phyloP scores from a whole-genome alignment of 2,888 invertebrate species.

The Muschampia plurimacula region DNA sequence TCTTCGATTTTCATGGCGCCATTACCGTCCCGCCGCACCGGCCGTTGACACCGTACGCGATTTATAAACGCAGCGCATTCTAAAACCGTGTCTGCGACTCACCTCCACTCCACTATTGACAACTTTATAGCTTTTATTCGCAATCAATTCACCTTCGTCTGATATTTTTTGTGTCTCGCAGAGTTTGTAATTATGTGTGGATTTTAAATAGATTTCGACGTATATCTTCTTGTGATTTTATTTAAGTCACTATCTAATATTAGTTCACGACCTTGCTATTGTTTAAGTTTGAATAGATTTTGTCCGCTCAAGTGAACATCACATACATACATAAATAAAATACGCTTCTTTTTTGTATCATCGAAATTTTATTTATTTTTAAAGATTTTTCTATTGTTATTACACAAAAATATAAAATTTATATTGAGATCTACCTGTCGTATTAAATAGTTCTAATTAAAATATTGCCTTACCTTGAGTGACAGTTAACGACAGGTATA shows the following conservation, averaged over 20 bases:
- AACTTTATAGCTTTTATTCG: conserved; percentile 26
- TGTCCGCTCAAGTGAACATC: no score
- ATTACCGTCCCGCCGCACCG: conserved; percentile 35
- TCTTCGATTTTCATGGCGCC: not conserved
- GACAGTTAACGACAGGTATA: not conserved
- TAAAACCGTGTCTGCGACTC: conserved; percentile 31
- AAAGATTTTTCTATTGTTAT: no score
- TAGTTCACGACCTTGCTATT: not conserved
- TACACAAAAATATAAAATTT: not conserved
- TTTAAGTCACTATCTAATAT: not conserved
- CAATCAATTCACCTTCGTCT: not conserved
- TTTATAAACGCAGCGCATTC: conserved; percentile 32
- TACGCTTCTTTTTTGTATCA: no score
- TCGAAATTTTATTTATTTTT: no score
- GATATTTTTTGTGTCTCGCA: conserved; percentile 10
- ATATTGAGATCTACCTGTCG: not conserved
- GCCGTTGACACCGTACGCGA: conserved; percentile 48
- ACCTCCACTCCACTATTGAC: conserved; percentile 30
- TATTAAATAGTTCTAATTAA: not conserved
- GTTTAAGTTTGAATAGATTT: not conserved
- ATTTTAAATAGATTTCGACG: not conserved
- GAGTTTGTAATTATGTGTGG: not conserved
- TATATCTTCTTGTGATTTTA: not conserved
- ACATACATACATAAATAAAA: no score
- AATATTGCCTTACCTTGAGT: not conserved